Evolutionary conservation across 2,797 vertebrate genomes (phyloP).

Genomic region (Astyanax mexicanus): DNA sequence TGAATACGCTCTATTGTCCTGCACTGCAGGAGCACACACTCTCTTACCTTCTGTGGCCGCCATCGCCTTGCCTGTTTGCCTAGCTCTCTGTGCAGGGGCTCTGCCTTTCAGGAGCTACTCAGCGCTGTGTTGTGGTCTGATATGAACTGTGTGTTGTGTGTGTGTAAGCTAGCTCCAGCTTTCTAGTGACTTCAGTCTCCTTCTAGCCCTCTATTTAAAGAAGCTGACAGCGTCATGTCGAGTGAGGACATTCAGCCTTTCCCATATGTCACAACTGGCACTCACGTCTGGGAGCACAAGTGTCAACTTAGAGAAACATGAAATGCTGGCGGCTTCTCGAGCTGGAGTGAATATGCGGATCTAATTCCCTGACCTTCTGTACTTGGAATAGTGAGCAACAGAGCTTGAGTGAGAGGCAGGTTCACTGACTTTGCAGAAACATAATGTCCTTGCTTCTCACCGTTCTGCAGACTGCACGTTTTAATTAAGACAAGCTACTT

Average conservation of each 20-base stretch:
- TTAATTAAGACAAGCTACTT: background rate
- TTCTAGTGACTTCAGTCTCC: slow-evolving; percentile 63
- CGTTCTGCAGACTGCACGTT: background rate
- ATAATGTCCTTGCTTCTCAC: background rate
- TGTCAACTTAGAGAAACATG: slow-evolving; percentile 12
- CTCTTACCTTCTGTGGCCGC: slow-evolving; percentile 75
- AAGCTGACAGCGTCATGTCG: slow-evolving; percentile 52
- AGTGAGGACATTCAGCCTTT: slow-evolving; percentile 61
- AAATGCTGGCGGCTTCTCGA: slow-evolving; percentile 37
- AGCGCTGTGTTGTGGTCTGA: slow-evolving; percentile 19
- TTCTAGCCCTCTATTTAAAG: slow-evolving; percentile 76
- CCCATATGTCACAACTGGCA: slow-evolving; percentile 67
- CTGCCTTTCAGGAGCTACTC: slow-evolving; percentile 43
- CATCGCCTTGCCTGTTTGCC: slow-evolving; percentile 65
- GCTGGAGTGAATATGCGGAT: background rate
- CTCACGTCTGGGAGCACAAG: slow-evolving; percentile 31
- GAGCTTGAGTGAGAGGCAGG: background rate
- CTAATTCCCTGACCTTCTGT: background rate
- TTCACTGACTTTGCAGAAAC: slow-evolving; percentile 19
- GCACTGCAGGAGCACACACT: slow-evolving; percentile 10
- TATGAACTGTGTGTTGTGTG: slow-evolving; percentile 8
- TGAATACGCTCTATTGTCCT: slow-evolving; percentile 1
- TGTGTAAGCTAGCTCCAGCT: slow-evolving; percentile 19
- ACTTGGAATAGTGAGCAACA: slow-evolving; percentile 3
- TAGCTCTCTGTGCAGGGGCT: slow-evolving; percentile 57